These are phyloP conservation scores for Lamellibrachia luymesi DNA, from an alignment of 1,140 invertebrate species.

Conservation along the genomic window DNA sequence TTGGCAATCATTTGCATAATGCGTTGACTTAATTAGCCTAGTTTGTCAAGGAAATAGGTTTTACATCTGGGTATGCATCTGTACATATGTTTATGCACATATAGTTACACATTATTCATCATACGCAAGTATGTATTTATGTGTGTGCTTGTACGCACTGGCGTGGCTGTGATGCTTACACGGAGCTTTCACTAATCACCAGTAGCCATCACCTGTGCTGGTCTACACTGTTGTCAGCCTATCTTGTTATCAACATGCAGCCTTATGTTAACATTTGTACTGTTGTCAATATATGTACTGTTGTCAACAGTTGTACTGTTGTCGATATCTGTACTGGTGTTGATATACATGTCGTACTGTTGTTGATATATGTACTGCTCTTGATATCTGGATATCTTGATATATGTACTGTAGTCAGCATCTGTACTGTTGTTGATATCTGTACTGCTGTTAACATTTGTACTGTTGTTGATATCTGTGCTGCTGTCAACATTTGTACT, in stretches of 20 bases:
- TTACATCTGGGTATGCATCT: conserved; percentile 7
- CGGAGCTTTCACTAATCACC: background rate
- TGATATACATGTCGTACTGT: too few species aligned
- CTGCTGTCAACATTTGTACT: too few species aligned
- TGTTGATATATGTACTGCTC: background rate
- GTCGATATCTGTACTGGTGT: too few species aligned
- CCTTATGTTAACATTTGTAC: too few species aligned
- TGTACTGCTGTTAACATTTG: background rate
- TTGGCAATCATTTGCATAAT: background rate
- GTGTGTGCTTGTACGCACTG: background rate
- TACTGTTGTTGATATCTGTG: too few species aligned
- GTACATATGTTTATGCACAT: conserved; percentile 14
- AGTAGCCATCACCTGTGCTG: background rate
- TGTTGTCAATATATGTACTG: too few species aligned
- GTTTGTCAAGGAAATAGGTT: conserved; percentile 7
- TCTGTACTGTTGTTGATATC: background rate
- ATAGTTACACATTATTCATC: conserved; percentile 17
- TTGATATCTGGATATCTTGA: background rate
- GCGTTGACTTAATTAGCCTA: background rate
- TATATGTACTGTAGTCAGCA: background rate
- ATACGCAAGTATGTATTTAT: background rate
- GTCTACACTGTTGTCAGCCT: background rate
- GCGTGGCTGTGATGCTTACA: background rate
- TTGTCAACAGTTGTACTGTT: too few species aligned
- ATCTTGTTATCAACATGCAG: background rate